These are phyloP conservation scores for Vicugna pacos DNA, from an alignment of 2,113 vertebrate genomes.

Conservation along the genomic window DNA sequence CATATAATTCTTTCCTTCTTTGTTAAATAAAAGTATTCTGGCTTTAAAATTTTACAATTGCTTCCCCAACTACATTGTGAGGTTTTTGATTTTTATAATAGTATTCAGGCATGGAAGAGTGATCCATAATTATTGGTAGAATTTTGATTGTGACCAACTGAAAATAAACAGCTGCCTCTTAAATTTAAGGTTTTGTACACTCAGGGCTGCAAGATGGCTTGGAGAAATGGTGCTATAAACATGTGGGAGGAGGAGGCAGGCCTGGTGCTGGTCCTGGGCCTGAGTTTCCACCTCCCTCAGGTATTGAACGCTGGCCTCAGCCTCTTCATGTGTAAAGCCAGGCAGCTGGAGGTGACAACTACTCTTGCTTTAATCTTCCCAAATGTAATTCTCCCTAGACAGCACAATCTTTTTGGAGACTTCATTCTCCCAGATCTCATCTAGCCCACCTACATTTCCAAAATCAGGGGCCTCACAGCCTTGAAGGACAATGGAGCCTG, in stretches of 20 bases:
- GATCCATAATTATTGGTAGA: background rate
- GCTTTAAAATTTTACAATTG: background rate
- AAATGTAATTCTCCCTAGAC: background rate
- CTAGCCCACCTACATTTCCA: background rate
- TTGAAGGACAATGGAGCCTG: background rate
- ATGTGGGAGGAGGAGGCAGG: background rate
- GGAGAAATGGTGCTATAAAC: background rate
- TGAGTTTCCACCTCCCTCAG: background rate
- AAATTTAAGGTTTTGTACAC: background rate
- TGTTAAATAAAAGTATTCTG: background rate
- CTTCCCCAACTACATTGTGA: background rate
- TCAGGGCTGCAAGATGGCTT: fast-evolving
- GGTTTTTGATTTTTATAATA: background rate
- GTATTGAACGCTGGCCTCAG: background rate
- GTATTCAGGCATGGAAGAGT: background rate
- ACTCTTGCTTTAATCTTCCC: background rate
- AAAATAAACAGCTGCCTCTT: background rate
- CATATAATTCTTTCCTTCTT: background rate
- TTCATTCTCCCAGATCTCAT: background rate
- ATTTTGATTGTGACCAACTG: background rate
- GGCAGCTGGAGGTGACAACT: background rate
- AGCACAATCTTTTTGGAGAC: background rate
- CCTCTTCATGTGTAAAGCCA: background rate
- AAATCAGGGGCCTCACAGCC: background rate
- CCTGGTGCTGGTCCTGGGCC: too few species aligned